Evolutionary conservation across 2,797 vertebrate species (phyloP), one percentile per base, ranked within the genome.

Genomic region (Ctenopoma multispine): DNA sequence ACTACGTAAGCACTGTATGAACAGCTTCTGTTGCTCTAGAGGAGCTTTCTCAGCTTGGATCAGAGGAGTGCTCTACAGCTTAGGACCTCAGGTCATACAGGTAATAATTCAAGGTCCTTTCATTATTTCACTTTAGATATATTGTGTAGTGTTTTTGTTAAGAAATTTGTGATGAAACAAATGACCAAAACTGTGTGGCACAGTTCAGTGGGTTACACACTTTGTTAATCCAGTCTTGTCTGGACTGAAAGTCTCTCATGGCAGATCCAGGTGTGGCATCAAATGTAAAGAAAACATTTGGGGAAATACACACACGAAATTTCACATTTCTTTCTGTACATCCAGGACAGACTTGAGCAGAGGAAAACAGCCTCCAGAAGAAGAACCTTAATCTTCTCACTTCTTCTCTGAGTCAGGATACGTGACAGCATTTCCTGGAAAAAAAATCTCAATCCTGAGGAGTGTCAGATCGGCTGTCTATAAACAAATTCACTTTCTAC

Each of bases 381-480:
- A 69, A 48, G 31, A 50, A n/a, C n/a, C n/a, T 44, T 0, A 0
- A 36, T 11, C 5, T 14, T 63, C 31, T 69, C 40, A 36, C 51
- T 53, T 74, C 62, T 48, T 21, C 36, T 53, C 29, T 24, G 18
- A 48, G 47, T 68, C 43, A 21, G 36, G 24, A n/a, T 63, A 34
- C 27, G 27, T 57, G 46, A 59, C 7, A 49, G 20, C 20, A 54
- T 55, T 73, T 63, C 57, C 58, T 77, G 54, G 50, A 21, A 24
- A 48, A 48, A 60, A 18, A 55, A 48, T 44, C 20, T 62, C 47
- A 21, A 41, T 67, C 55, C 55, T 65, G 20, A 78, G 29, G 44
- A 72, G 59, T 14, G 43, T 46, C 6, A 36, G 54, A 53, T 44
- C 1, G 69, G 54, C 44, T 29, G 54, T 60, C 40, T 44, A 38